Percentiles rank a stretch among this genome's conserved stretches.
These are phyloP conservation scores for Erethizon dorsatum DNA, from an alignment of 2,797 vertebrate genomes.

Conservation along the genomic window DNA sequence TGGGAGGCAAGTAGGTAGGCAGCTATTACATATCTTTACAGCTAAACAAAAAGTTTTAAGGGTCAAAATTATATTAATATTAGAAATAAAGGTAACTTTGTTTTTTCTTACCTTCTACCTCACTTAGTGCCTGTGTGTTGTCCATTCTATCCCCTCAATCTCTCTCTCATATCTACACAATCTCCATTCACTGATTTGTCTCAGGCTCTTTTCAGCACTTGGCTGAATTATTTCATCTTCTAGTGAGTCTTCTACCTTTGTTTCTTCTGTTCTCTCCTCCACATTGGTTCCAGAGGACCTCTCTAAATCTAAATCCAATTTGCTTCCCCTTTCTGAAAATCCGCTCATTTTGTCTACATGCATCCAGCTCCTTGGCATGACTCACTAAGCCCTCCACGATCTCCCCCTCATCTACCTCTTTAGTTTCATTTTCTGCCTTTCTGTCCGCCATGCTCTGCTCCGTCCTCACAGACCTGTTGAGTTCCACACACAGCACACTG, in stretches of 20 bases:
- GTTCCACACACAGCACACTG: not conserved
- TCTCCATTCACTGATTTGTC: not conserved
- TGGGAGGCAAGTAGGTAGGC: not conserved
- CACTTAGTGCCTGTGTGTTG: not conserved
- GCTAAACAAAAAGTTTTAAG: constrained; percentile 4
- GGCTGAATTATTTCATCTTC: not conserved
- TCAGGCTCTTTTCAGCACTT: not conserved
- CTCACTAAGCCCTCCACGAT: not conserved
- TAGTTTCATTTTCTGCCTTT: not conserved
- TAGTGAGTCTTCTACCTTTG: not conserved
- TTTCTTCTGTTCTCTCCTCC: not conserved
- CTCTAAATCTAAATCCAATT: constrained; percentile 10
- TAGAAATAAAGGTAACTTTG: constrained; percentile 1
- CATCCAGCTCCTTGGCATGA: not conserved
- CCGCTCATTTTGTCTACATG: not conserved
- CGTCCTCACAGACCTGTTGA: not conserved
- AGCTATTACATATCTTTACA: not conserved
- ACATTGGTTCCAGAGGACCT: not conserved
- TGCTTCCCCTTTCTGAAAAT: constrained; percentile 25
- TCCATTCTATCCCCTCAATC: not conserved
- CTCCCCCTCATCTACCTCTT: not conserved
- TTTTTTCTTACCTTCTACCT: not conserved
- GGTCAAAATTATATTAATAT: not conserved
- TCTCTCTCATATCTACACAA: not conserved
- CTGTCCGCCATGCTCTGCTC: not conserved